Percentiles rank a stretch among this genome's conserved stretches.
Conservation (phyloP, 1,140 invertebrate genomes). For the Chelonus insularis region DNA sequence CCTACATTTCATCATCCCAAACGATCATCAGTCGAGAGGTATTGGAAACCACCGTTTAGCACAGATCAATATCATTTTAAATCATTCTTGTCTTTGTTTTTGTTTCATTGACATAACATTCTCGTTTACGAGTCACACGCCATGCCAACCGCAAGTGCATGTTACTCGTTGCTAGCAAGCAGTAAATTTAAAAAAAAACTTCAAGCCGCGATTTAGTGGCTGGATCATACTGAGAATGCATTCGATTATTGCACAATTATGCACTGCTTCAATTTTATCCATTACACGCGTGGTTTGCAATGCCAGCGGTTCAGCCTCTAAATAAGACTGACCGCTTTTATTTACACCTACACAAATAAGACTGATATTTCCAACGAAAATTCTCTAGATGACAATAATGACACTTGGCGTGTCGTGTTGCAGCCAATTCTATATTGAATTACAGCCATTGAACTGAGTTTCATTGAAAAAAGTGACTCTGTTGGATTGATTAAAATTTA, state of each 20-base stretch:
- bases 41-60: slow-evolving; percentile 67
- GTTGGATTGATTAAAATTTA: not conserved
- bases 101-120: not conserved
- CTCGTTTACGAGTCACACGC: not conserved
- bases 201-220: slow-evolving; percentile 7
- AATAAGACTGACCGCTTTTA: not conserved
- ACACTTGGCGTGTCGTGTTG: not conserved
- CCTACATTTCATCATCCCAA: slow-evolving; percentile 51
- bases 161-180: slow-evolving; percentile 12
- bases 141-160: slow-evolving; percentile 10
- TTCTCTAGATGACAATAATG: not conserved
- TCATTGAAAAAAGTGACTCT: too few species aligned
- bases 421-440: not conserved
- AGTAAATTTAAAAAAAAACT: not conserved
- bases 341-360: not conserved
- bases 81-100: slow-evolving; percentile 9
- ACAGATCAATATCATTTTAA: slow-evolving; percentile 12
- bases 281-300: slow-evolving; percentile 6
- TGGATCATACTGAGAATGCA: slow-evolving; percentile 8
- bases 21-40: slow-evolving; percentile 64
- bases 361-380: not conserved
- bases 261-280: slow-evolving; percentile 15
- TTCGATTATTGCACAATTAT: slow-evolving; percentile 17
- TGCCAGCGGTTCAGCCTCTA: not conserved
- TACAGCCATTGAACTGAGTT: too few species aligned